Conservation (phyloP, 2,797 vertebrate genomes). For the Cetoscarus ocellatus region DNA sequence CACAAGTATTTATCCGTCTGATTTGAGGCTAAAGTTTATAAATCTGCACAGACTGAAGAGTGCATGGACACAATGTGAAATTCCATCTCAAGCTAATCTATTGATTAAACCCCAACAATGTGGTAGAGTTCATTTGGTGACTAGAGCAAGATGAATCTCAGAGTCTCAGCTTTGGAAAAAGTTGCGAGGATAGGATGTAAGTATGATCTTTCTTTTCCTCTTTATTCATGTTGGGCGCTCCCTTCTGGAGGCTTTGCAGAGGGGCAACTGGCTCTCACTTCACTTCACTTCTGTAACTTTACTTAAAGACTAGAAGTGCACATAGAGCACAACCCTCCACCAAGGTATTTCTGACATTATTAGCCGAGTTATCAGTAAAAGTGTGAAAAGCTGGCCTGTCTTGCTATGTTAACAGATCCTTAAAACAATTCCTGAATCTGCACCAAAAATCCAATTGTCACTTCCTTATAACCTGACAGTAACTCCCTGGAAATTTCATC, state of each 20-base stretch:
- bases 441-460: no score
- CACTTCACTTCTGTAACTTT: background rate
- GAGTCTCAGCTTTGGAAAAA: slow-evolving; percentile 95
- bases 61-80: slow-evolving; percentile 98
- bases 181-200: slow-evolving; percentile 99
- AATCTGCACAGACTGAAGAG: slow-evolving; percentile 75
- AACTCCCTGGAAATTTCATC: no score
- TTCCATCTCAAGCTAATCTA: slow-evolving; percentile 99
- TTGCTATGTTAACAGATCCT: no score
- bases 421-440: no score
- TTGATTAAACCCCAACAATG: slow-evolving; percentile 99
- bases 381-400: no score
- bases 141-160: slow-evolving; percentile 99
- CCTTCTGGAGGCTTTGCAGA: slow-evolving; percentile 97
- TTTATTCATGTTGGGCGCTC: slow-evolving; percentile 96
- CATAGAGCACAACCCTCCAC: no score
- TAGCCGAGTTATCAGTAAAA: no score
- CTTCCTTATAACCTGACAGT: no score
- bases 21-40: slow-evolving; percentile 60
- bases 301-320: no score
- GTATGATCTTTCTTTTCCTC: slow-evolving; percentile 97
- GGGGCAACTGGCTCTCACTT: slow-evolving; percentile 89
- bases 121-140: slow-evolving; percentile 99
- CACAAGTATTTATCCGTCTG: slow-evolving; percentile 33
- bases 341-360: no score